phyloP scores from a whole-genome alignment of 2,888 invertebrate genomes.

The Noctua comes region DNA sequence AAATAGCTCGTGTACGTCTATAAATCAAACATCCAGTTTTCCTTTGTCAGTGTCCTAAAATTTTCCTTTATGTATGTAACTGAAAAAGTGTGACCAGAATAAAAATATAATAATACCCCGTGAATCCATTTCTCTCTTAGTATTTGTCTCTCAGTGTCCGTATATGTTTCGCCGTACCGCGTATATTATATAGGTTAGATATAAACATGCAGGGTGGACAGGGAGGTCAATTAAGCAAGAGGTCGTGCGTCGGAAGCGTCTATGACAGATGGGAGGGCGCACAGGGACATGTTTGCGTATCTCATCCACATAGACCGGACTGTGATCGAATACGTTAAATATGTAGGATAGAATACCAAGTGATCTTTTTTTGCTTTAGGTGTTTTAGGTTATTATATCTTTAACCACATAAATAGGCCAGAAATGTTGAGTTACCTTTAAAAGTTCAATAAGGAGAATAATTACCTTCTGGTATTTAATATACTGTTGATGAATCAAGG shows the following conservation, averaged over 20 bases:
- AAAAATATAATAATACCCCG: not conserved
- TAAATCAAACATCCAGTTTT: slow-evolving; percentile 20
- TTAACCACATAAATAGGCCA: not conserved
- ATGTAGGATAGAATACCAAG: slow-evolving; percentile 4
- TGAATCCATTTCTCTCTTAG: not conserved
- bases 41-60: not conserved
- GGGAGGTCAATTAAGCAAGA: slow-evolving; percentile 82
- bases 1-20: slow-evolving; percentile 17
- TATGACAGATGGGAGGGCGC: slow-evolving; percentile 82
- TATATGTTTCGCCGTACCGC: not conserved
- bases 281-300: slow-evolving; percentile 66
- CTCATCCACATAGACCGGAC: slow-evolving; percentile 66
- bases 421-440: not conserved
- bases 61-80: not conserved
- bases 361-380: not conserved
- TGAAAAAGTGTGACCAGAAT: not conserved
- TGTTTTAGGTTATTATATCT: not conserved
- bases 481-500: not conserved
- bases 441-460: not conserved
- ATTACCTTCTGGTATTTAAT: not conserved
- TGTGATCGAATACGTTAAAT: slow-evolving; percentile 66
- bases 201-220: slow-evolving; percentile 58
- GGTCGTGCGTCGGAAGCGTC: slow-evolving; percentile 76
- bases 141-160: not conserved
- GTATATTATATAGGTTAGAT: slow-evolving; percentile 22